Evolutionary conservation across 1,140 invertebrate genomes (phyloP).

Genomic region (Calycopis cecrops): DNA sequence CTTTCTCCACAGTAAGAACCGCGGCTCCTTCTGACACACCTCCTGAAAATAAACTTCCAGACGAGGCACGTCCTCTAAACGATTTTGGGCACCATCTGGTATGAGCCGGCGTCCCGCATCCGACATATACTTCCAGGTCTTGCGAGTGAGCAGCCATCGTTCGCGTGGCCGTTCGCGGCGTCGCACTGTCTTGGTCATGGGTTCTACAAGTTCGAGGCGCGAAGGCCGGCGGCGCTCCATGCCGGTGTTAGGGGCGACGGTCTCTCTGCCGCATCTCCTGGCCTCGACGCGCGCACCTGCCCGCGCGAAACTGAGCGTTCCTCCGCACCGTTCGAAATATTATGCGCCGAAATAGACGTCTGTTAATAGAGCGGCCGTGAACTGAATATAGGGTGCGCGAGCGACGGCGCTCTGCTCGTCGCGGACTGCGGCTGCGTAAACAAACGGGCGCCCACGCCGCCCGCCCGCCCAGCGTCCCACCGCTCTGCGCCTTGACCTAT

Average conservation of each 20-base stretch:
- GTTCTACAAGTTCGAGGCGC: conserved; percentile 44
- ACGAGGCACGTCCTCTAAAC: conserved; percentile 83
- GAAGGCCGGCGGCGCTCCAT: conserved; percentile 63
- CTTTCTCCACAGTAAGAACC: conserved; percentile 88
- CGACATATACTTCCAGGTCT: conserved; percentile 93
- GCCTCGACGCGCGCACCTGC: conserved; percentile 60
- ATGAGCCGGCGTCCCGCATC: conserved; percentile 90
- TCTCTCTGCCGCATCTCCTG: conserved; percentile 44
- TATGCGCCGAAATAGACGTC: conserved; percentile 70
- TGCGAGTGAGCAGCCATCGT: conserved; percentile 89
- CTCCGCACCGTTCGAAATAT: conserved; percentile 58
- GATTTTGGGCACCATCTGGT: conserved; percentile 83
- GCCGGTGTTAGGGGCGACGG: conserved; percentile 42
- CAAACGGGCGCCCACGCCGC: conserved; percentile 43
- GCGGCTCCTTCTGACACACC: conserved; percentile 84
- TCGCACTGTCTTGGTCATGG: conserved; percentile 73
- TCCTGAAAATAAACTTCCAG: conserved; percentile 90
- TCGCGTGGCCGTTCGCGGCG: conserved; percentile 79
- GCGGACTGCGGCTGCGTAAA: conserved; percentile 58
- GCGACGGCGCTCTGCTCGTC: conserved; percentile 49
- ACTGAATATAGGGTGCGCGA: conserved; percentile 62
- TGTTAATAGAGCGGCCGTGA: conserved; percentile 69
- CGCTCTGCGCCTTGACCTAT: conserved; percentile 39
- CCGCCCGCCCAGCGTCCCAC: conserved; percentile 33
- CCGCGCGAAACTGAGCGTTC: conserved; percentile 60